Percentiles rank a stretch among this genome's conserved stretches.
Conservation (phyloP, 2,797 vertebrate species). For the Dryobates pubescens region DNA sequence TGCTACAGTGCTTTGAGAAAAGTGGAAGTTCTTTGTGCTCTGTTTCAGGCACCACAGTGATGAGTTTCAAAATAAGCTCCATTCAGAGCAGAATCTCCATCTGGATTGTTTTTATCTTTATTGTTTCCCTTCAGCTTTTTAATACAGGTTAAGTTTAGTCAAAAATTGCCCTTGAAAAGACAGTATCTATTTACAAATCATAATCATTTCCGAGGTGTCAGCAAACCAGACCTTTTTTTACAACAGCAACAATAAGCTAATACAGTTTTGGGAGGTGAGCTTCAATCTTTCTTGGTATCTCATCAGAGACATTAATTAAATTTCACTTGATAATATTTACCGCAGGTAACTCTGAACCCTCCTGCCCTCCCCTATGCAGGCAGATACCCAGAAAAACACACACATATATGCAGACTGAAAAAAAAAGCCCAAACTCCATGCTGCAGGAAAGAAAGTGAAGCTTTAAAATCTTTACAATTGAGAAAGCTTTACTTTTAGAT, state of each 20-base stretch:
- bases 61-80: background rate
- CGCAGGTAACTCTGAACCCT: background rate
- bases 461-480: background rate
- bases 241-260: background rate
- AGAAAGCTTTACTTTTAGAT: background rate
- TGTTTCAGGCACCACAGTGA: background rate
- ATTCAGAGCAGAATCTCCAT: background rate
- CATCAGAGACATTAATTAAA: slow-evolving; percentile 3
- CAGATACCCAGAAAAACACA: background rate
- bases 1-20: background rate
- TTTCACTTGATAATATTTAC: slow-evolving; percentile 26
- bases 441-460: background rate
- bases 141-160: background rate
- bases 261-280: slow-evolving; percentile 6
- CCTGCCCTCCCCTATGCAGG: background rate
- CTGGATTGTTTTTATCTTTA: background rate
- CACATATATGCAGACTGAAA: background rate
- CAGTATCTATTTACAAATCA: background rate
- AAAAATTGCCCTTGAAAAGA: background rate
- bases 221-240: background rate
- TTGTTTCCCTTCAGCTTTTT: background rate
- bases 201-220: background rate
- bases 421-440: background rate
- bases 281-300: slow-evolving; percentile 9
- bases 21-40: background rate